Percentiles rank a stretch among this genome's conserved stretches.
These are phyloP conservation scores for Odontomyia ornata DNA, from an alignment of 2,888 invertebrate genomes.

Conservation along the genomic window DNA sequence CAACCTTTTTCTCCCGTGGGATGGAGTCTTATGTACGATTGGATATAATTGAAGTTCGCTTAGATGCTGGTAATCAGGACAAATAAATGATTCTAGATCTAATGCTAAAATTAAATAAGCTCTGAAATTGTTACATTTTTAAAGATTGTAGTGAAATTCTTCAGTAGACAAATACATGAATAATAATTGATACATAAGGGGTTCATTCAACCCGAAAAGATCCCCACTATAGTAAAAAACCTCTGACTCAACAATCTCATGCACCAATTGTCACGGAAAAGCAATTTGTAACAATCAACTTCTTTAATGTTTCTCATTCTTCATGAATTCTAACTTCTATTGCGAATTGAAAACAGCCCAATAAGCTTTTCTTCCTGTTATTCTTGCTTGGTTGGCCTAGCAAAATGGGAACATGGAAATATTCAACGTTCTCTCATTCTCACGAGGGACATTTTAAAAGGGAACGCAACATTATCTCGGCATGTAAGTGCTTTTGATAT, in stretches of 20 bases:
- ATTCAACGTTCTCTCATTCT: not conserved
- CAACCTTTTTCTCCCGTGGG: not conserved
- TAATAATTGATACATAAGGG: no score
- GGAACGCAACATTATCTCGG: not conserved
- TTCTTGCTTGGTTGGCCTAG: not conserved
- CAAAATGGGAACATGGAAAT: not conserved
- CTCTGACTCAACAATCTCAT: no score
- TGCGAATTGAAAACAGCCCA: slow-evolving; percentile 40
- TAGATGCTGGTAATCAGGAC: no score
- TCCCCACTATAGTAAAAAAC: no score
- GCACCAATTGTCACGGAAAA: slow-evolving; percentile 27
- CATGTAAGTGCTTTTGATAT: not conserved
- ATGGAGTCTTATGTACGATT: no score
- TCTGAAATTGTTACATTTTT: no score
- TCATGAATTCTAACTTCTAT: slow-evolving; percentile 38
- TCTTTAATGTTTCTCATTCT: not conserved
- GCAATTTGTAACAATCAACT: slow-evolving; percentile 40
- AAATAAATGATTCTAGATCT: no score
- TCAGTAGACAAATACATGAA: no score
- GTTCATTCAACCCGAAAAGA: no score
- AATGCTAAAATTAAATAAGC: no score
- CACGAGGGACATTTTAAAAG: not conserved
- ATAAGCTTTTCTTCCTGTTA: slow-evolving; percentile 12
- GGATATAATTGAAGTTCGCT: no score
- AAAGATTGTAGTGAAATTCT: no score